These are phyloP conservation scores for Platichthys flesus DNA, from an alignment of 2,113 vertebrate genomes.

Conservation along the genomic window DNA sequence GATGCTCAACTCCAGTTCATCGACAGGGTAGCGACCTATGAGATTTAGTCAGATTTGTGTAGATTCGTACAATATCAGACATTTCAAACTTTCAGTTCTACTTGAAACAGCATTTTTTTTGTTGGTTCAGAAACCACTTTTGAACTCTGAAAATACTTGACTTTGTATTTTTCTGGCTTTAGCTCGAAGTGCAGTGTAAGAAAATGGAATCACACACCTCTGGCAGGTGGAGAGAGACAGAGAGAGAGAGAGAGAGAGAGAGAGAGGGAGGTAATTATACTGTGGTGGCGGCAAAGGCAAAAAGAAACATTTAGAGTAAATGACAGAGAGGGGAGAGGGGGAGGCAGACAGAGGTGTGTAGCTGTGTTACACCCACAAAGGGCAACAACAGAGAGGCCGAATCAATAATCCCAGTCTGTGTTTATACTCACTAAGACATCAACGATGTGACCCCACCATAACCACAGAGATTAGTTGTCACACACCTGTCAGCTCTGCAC, in stretches of 20 bases:
- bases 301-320: slow-evolving; percentile 42
- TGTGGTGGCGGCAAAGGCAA: slow-evolving; percentile 16
- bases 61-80: too few species aligned
- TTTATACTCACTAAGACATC: slow-evolving; percentile 49
- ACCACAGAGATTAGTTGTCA: slow-evolving; percentile 62
- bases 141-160: not conserved
- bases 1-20: too few species aligned
- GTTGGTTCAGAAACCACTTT: not conserved
- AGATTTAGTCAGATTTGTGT: too few species aligned
- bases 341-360: slow-evolving; percentile 15
- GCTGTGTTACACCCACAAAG: slow-evolving; percentile 25
- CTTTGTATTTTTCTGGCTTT: slow-evolving; percentile 3
- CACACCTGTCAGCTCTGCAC: slow-evolving; percentile 47
- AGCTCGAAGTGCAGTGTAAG: slow-evolving; percentile 27
- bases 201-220: slow-evolving; percentile 30
- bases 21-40: too few species aligned
- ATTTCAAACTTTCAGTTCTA: not conserved
- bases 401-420: slow-evolving; percentile 52
- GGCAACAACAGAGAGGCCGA: slow-evolving; percentile 13
- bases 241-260: too few species aligned
- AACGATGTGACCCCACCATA: slow-evolving; percentile 46
- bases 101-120: not conserved
- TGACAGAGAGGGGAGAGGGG: slow-evolving; percentile 31
- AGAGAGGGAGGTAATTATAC: slow-evolving; percentile 31
- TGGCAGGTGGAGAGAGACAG: slow-evolving; percentile 4